Base-by-base conservation (phyloP, 2,797 vertebrate genomes). In the Coregonus ussuriensis region DNA sequence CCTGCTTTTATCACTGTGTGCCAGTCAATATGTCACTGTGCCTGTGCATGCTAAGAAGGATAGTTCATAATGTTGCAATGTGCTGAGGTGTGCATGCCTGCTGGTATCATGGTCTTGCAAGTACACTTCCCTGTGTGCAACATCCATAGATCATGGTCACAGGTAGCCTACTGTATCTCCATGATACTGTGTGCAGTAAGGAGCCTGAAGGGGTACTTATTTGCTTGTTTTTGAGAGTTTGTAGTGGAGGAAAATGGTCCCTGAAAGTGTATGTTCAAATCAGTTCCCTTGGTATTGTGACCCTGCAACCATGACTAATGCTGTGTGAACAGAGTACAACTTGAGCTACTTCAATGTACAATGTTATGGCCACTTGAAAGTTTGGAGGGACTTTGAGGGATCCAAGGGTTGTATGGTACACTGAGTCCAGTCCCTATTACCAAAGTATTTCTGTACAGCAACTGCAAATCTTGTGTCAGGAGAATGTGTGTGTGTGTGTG, bases 241-340 rank as follows among this genome's bases (percentile, higher is more conserved):
- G 91, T 89, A 89, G 88, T 89, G 89, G 82, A 87, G 90, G 88
- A 89, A 88, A 81, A 87, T 85, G 52, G 63, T 71, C 79, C 78
- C 85, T 77, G 56, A 82, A 80, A 25, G 77, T 74, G 86, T 75
- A 81, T 72, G 85, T 79, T 35, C 75, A 88, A 89, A 85, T 80
- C 87, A 81, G 89, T 87, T 89, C 84, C 80, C 81, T 87, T 16
- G 83, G 87, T 86, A 85, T 90, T 86, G 72, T 81, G 80, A 83
- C 87, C 86, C 89, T 85, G 89, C 89, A 91, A 88, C 88, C 91
- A 89, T 92, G 91, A 93, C 88, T 89, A 92, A 92, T 90, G 89
- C 86, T 85, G 80, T 87, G 86, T 89, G 89, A 90, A 85, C 88
- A 83, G 88, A 88, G 88, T 87, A 87, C 89, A 91, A 86, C 74